Conservation (phyloP, 92 coral and sea anemone species). For the Porites divaricata region DNA sequence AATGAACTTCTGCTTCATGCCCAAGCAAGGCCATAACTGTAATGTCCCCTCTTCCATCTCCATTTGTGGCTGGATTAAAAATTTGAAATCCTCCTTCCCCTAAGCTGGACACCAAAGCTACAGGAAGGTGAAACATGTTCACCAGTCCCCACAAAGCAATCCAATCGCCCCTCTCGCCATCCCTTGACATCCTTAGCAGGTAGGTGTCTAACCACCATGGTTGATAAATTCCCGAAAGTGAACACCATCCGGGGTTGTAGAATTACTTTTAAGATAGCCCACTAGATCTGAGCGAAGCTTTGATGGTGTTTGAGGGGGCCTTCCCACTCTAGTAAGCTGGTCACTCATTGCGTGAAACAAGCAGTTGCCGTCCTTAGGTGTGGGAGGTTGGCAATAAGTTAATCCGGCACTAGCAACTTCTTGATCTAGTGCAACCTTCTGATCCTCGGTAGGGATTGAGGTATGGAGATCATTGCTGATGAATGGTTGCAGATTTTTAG, state of each 20-base stretch:
- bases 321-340: conserved; percentile 26
- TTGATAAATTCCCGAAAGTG: conserved; percentile 20
- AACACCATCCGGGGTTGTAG: conserved; percentile 21
- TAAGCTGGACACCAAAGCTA: conserved; percentile 21
- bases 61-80: neutral
- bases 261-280: conserved; percentile 17
- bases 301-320: conserved; percentile 11
- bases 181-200: conserved; percentile 14
- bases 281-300: conserved; percentile 30
- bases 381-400: conserved; percentile 23
- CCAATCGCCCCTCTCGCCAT: conserved; percentile 32
- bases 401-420: conserved; percentile 28
- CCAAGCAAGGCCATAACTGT: conserved; percentile 19
- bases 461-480: too few relatives aligned
- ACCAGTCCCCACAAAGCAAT: conserved; percentile 34
- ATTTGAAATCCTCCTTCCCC: conserved; percentile 25
- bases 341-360: conserved; percentile 41
- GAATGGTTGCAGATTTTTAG: too few relatives aligned
- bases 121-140: conserved; percentile 18
- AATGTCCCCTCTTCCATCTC: neutral
- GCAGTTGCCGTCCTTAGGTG: conserved; percentile 44
- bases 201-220: conserved; percentile 9
- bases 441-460: neutral
- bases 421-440: conserved; percentile 3
- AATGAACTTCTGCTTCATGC: conserved; percentile 20